phyloP scores from a whole-genome alignment of 2,113 vertebrate species.

The Pygathrix nemaeus region DNA sequence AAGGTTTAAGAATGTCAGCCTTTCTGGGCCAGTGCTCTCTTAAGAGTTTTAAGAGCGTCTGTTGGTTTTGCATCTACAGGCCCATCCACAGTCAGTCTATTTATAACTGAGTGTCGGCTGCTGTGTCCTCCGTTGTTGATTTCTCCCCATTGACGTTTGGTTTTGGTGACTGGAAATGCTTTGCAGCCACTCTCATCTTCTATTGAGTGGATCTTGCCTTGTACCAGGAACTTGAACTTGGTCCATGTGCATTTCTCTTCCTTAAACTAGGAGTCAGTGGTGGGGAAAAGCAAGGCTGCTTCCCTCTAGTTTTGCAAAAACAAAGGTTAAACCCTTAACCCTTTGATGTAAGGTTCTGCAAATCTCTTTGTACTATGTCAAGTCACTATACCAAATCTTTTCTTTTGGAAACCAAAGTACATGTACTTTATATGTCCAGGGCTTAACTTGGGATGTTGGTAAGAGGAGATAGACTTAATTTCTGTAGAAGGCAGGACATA shows the following conservation, averaged over 20 bases:
- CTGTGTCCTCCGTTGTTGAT: not conserved
- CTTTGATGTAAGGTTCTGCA: conserved; percentile 7
- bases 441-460: not conserved
- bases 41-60: not conserved
- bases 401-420: conserved; percentile 43
- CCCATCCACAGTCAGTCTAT: not conserved
- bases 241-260: not conserved
- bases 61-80: not conserved
- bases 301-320: conserved; percentile 26
- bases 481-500: not conserved
- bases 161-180: not conserved
- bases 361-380: not conserved
- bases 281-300: not conserved
- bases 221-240: conserved; percentile 42
- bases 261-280: not conserved
- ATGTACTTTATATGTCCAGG: not conserved
- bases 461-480: conserved; percentile 27
- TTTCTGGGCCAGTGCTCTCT: not conserved
- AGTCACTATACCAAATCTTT: not conserved
- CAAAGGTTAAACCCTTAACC: not conserved
- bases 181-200: not conserved
- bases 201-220: conserved; percentile 20
- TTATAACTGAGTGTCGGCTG: not conserved
- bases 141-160: not conserved
- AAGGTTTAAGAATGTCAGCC: not conserved